A percentile compares a stretch with the other conserved stretches of the same genome.
Conservation (phyloP, 2,113 vertebrate genomes). For the Oreocharis arfaki region DNA sequence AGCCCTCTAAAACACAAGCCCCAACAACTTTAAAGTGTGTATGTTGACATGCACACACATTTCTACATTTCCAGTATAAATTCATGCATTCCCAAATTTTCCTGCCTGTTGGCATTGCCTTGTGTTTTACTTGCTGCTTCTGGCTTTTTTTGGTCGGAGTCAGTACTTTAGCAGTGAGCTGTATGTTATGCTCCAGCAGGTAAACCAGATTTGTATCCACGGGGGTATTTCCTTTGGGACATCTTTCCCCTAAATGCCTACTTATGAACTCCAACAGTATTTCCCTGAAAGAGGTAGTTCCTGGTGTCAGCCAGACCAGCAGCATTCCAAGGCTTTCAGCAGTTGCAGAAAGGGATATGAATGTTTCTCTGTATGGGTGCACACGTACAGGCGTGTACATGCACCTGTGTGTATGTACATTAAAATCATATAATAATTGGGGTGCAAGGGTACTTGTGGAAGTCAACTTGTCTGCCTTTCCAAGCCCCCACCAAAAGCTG, state of each 20-base stretch:
- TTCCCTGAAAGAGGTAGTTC: background rate
- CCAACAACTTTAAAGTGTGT: background rate
- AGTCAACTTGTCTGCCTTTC: background rate
- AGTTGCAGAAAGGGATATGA: background rate
- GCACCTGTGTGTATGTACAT: rapidly evolving
- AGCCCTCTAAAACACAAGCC: background rate
- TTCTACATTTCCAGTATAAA: background rate
- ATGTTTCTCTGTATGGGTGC: background rate
- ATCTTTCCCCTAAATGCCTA: background rate
- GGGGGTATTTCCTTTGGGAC: background rate
- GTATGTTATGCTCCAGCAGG: background rate
- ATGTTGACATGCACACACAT: background rate
- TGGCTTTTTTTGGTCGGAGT: background rate
- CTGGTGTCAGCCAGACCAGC: background rate
- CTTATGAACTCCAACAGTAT: rapidly evolving
- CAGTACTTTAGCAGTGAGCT: background rate
- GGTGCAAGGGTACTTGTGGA: background rate
- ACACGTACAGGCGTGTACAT: background rate
- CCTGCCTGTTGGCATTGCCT: background rate
- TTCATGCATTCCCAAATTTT: background rate
- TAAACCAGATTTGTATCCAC: background rate
- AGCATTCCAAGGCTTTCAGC: background rate
- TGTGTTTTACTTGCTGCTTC: background rate
- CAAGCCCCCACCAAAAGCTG: background rate
- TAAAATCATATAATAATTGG: background rate